Evolutionary conservation across 2,113 vertebrate genomes (phyloP), one percentile per base, ranked within the genome.

Genomic region (Dipodomys stephensi): DNA sequence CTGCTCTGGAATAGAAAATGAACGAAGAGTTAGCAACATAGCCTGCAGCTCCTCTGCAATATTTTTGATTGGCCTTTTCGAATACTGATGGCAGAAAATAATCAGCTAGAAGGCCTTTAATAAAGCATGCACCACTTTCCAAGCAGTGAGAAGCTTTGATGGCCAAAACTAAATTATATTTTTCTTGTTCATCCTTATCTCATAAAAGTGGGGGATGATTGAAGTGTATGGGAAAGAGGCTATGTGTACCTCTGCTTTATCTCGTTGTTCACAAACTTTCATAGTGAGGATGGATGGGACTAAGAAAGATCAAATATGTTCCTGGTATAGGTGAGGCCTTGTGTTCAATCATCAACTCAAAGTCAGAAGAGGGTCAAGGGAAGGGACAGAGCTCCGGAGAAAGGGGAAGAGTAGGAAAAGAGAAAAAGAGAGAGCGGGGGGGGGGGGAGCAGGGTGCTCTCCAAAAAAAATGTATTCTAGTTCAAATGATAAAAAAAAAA

Each of bases 11-110:
- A 79, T 74, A 60, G 65, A 87, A 89, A 57, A 13, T 57, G 53
- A 57, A 84, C 27, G 44, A 78, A 25, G 71, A 78, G 81, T 67
- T 83, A 94, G 46, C 30, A 87, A 5, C 71, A 12, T 86, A 32
- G 9, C 83, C 84, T 92, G 62, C n/a, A 88, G 18, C 5, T 95
- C 16, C 32, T 73, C 44, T 16, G 69, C 84, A 90, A 73, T 93
- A 87, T 22, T 84, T 95, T 87, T 71, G 6, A 20, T 91, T 88
- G 74, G 16, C 65, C 28, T 91, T 93, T 81, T 23, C 90, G 39
- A 87, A 74, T 72, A 79, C 44, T 77, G 2, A 67, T 72, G 81
- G 92, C 27, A 78, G 62, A 81, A 95, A 80, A 68, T 57, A 87
- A 92, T 90, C 46, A 86, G 28, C 12, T 30, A 76, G 67, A 76